A percentile compares a stretch with the other conserved stretches of the same genome.
These are phyloP conservation scores for Augochlorella aurata DNA, from an alignment of 2,888 invertebrate species.

Conservation along the genomic window DNA sequence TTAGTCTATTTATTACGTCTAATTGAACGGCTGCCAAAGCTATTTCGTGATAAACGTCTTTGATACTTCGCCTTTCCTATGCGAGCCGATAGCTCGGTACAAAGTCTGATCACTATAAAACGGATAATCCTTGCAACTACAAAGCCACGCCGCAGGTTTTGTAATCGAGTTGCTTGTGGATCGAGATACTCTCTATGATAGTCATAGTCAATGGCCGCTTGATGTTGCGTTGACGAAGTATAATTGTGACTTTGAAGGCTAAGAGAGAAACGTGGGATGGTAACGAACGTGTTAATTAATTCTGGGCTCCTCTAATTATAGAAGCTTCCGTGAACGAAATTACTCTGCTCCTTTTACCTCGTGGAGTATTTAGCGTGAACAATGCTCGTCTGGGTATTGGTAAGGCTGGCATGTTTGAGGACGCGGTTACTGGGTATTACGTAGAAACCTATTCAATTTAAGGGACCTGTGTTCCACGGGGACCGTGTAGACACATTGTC, in stretches of 20 bases:
- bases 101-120: not conserved
- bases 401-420: not conserved
- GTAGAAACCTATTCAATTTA: constrained; percentile 12
- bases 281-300: constrained; percentile 14
- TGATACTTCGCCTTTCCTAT: no score
- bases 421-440: not conserved
- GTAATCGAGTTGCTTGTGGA: not conserved
- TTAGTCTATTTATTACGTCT: no score
- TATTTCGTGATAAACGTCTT: no score
- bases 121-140: not conserved
- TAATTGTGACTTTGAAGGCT: not conserved
- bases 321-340: not conserved
- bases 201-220: not conserved
- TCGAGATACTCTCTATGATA: not conserved
- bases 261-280: not conserved
- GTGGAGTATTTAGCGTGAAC: not conserved
- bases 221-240: not conserved
- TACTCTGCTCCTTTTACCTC: not conserved
- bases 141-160: not conserved
- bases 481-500: not conserved
- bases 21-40: no score
- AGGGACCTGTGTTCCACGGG: not conserved
- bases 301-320: not conserved
- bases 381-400: not conserved
- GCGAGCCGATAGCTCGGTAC: no score